A percentile compares a stretch with the other conserved stretches of the same genome.
These are phyloP conservation scores for Margarornis squamiger DNA, from an alignment of 2,797 vertebrate species.

Conservation along the genomic window DNA sequence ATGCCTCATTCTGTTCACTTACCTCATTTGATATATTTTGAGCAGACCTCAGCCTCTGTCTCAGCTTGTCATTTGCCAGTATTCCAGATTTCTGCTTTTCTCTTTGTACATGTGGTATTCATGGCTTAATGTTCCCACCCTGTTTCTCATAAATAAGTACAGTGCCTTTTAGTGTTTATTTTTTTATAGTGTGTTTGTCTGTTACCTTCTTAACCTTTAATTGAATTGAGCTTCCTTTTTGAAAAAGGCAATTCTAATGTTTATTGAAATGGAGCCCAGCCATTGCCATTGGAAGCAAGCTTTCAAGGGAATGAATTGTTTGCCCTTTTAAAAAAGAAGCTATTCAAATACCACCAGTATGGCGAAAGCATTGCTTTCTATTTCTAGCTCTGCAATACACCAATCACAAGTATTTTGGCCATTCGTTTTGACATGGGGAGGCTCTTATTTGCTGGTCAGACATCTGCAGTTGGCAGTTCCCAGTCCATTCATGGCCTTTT, in stretches of 20 bases:
- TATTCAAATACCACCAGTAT: neutral
- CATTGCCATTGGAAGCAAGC: neutral
- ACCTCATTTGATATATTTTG: neutral
- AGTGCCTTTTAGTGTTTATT: neutral
- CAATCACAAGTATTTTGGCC: neutral
- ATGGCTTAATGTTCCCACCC: neutral
- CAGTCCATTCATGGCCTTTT: neutral
- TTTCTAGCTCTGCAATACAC: neutral
- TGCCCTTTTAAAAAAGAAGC: neutral
- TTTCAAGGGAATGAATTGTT: neutral
- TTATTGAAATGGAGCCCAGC: neutral
- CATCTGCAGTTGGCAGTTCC: neutral
- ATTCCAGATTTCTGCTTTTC: neutral
- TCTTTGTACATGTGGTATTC: neutral
- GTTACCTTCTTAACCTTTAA: conserved; percentile 13
- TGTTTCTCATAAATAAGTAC: neutral
- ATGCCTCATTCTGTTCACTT: neutral
- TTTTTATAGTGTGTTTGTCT: neutral
- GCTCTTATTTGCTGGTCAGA: neutral
- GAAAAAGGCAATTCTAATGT: neutral
- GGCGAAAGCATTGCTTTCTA: neutral
- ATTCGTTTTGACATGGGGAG: neutral
- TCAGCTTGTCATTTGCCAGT: neutral
- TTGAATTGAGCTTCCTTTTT: neutral
- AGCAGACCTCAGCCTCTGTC: neutral